These are phyloP conservation scores for Drosophila paramelanica DNA, from an alignment of 2,888 invertebrate genomes.

Conservation along the genomic window DNA sequence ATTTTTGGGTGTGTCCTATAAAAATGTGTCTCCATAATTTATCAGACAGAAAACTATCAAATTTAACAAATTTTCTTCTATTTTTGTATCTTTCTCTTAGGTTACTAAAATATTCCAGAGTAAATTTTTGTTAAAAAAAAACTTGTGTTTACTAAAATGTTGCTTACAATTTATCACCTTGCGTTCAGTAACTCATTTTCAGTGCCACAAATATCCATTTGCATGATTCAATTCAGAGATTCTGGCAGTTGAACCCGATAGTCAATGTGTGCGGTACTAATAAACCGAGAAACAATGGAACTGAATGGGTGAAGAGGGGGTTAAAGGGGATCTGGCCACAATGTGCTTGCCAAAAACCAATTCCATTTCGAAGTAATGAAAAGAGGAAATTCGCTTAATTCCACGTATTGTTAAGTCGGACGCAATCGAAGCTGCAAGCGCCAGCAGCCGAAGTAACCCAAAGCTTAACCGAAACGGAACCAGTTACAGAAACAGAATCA, in stretches of 20 bases:
- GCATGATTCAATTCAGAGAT: conserved; percentile 26
- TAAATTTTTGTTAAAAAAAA: too few relatives aligned
- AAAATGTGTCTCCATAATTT: not conserved
- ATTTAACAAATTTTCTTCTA: not conserved
- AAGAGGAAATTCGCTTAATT: conserved; percentile 74
- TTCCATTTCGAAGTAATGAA: conserved; percentile 76
- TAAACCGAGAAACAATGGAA: conserved; percentile 30
- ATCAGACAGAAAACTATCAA: not conserved
- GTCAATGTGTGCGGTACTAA: conserved; percentile 20
- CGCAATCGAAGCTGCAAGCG: conserved; percentile 53
- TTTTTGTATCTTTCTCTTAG: too few relatives aligned
- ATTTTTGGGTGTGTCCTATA: not conserved
- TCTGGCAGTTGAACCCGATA: conserved; percentile 7
- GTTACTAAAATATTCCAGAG: too few relatives aligned
- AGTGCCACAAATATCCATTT: conserved; percentile 28
- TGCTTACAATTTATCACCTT: too few relatives aligned
- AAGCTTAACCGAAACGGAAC: conserved; percentile 36
- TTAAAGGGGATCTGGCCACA: conserved; percentile 5
- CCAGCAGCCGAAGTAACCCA: conserved; percentile 16
- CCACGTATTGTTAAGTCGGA: conserved; percentile 65
- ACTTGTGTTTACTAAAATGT: too few relatives aligned
- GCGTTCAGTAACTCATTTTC: conserved; percentile 4
- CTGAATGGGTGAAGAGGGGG: not conserved
- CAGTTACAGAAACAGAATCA: conserved; percentile 16
- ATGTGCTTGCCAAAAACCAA: conserved; percentile 55